Evolutionary conservation across 2,113 vertebrate genomes (phyloP).

Genomic region (Salminus brasiliensis): DNA sequence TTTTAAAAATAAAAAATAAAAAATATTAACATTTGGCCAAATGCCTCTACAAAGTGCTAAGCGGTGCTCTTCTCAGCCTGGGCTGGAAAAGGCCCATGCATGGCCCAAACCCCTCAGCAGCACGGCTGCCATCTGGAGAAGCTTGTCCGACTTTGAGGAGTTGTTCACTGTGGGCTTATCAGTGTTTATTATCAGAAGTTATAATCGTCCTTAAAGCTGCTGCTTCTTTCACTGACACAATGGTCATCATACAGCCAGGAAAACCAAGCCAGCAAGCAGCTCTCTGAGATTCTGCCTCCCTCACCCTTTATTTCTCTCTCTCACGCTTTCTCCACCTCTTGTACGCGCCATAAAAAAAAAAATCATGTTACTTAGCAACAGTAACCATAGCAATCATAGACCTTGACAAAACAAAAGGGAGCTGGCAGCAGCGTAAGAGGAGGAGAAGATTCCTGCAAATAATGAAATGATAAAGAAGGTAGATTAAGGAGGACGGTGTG

Average conservation of each 20-base stretch:
- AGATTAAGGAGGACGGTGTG: background rate
- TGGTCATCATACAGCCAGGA: background rate
- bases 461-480: constrained; percentile 11
- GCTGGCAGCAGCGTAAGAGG: background rate
- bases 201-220: too few species aligned
- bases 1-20: background rate
- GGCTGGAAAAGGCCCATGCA: too few species aligned
- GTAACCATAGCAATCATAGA: constrained; percentile 44
- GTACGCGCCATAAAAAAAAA: constrained; percentile 1
- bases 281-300: background rate
- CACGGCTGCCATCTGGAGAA: background rate
- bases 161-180: background rate
- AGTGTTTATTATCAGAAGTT: background rate
- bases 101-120: background rate
- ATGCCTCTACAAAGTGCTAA: background rate
- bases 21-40: background rate
- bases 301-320: background rate
- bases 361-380: constrained; percentile 51
- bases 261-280: background rate
- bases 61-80: background rate
- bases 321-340: background rate
- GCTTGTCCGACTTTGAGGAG: background rate
- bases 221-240: background rate
- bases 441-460: constrained; percentile 8
- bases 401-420: constrained; percentile 44